Conservation (phyloP, 2,797 vertebrate species). For the Sorex maritimensis region DNA sequence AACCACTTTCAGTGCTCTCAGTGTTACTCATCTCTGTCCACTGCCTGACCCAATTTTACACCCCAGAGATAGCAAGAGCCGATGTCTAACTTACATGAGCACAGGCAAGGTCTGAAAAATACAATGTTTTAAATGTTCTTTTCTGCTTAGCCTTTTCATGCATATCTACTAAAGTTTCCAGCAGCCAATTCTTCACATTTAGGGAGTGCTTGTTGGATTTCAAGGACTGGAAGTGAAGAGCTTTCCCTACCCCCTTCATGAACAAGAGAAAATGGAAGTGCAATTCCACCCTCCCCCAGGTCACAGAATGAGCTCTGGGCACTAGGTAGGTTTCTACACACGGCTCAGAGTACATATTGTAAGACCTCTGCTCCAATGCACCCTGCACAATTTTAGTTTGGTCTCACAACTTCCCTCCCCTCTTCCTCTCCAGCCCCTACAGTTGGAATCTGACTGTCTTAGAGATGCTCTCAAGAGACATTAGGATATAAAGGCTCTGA, state of each 20-base stretch:
- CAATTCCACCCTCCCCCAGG: not conserved
- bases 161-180: not conserved
- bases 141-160: slow-evolving; percentile 31
- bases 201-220: not conserved
- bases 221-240: too few relatives aligned
- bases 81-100: not conserved
- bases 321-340: not conserved
- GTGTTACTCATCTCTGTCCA: not conserved
- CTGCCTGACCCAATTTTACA: not conserved
- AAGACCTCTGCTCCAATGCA: not conserved
- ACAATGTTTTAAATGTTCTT: not conserved
- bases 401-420: not conserved
- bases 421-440: not conserved
- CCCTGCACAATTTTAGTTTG: not conserved
- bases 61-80: not conserved
- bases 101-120: not conserved
- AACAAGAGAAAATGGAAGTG: not conserved
- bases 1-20: not conserved
- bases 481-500: not conserved
- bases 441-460: not conserved
- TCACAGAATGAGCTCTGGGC: not conserved
- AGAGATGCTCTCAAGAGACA: not conserved
- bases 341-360: too few relatives aligned
- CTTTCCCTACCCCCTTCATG: not conserved
- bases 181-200: not conserved